These are phyloP conservation scores for Ecdyonurus torrentis DNA, from an alignment of 2,888 invertebrate species.

Conservation along the genomic window DNA sequence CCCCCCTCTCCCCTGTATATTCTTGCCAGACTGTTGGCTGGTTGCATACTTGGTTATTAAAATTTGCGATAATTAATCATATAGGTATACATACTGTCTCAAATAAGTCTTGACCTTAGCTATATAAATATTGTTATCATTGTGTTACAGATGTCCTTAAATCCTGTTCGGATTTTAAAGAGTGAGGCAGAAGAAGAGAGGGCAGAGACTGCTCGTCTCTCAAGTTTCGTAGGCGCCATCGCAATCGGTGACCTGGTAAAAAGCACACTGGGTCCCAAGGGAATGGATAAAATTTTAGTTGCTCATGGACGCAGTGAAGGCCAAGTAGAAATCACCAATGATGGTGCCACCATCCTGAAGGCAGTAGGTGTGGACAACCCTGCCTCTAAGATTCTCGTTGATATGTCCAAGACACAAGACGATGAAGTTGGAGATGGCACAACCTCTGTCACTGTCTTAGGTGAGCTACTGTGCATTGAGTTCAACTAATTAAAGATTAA, in stretches of 20 bases:
- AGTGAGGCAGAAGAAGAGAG: constrained; percentile 96
- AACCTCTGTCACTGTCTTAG: constrained; percentile 92
- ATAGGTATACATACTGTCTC: too few species aligned
- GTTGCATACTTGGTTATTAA: too few species aligned
- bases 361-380: constrained; percentile 96
- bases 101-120: too few species aligned
- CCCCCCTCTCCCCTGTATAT: too few species aligned
- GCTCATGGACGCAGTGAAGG: constrained; percentile 64
- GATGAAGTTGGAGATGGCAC: constrained; percentile 99
- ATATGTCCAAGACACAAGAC: constrained; percentile 96
- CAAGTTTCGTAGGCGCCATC: constrained; percentile 96
- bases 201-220: constrained; percentile 90
- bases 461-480: constrained; percentile 26
- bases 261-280: constrained; percentile 96
- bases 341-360: constrained; percentile 96
- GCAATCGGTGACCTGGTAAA: constrained; percentile 98
- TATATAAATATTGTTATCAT: too few species aligned
- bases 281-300: constrained; percentile 89
- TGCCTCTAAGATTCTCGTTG: constrained; percentile 96
- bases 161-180: constrained; percentile 87
- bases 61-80: too few species aligned
- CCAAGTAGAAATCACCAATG: constrained; percentile 91
- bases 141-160: constrained; percentile 60
- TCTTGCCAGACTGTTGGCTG: too few species aligned
- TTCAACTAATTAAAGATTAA: background rate